Base-by-base conservation (phyloP, 2,888 invertebrate genomes). In the Metacarcinus magister region DNA sequence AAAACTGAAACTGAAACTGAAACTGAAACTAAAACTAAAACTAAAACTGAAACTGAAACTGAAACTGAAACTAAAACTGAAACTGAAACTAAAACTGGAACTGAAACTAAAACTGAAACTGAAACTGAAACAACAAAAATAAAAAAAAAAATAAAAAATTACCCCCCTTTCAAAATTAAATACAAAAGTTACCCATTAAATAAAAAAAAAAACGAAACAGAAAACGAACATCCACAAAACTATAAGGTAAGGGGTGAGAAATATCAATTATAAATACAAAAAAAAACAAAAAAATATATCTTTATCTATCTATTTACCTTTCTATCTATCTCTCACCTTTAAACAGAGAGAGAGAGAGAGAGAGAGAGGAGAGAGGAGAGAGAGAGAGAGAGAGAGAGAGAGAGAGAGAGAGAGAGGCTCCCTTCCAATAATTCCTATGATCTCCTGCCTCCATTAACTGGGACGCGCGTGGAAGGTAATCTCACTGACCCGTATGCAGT, bases 381-480 rank as follows among this genome's bases (percentile, higher is more conserved):
- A 82, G 82, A 82, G 82, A 82, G 82, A 82, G 82, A 82, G 82
- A 82, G 82, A 82, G 82, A 82, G 82, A 32, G 32, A 82, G 32
- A 32, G 32, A 32, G 82, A 82, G 82, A 82, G 82, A 82, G 82
- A 82, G 82, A 82, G 82, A 32, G 32, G 82, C 0, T 82, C 82
- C 82, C 32, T 82, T 32, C 82, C 82, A 82, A 82, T 82, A 82
- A 82, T 82, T 82, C 82, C 82, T 82, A 82, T 82, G 82, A 82
- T 82, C 82, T 82, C 82, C 82, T 32, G 82, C 82, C 32, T 82
- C 82, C 82, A 32, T 82, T 82, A 82, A 82, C 32, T 10, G 82
- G 82, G 82, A 82, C 82, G 28, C 67, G 32, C 10, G 82, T 82
- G 82, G 82, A 82, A 8, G 82, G 32, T 82, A 82, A 82, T 82